Conservation (phyloP, 2,888 invertebrate species). For the Neoascia interrupta region DNA sequence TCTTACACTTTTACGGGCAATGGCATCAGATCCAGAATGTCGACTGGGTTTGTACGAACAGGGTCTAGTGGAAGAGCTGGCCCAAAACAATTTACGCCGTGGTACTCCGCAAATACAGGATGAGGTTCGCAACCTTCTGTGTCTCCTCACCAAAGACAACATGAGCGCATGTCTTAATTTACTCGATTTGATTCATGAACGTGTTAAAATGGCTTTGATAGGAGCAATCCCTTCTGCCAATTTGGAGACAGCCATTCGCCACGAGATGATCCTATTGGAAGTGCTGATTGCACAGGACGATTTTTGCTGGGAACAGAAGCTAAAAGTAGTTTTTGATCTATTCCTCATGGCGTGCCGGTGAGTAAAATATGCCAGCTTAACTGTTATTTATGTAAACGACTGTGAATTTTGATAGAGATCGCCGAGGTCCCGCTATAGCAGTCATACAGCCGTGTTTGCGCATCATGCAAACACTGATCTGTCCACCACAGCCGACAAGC, state of each 20-base stretch:
- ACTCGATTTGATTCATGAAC: conserved; percentile 86
- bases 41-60: conserved; percentile 89
- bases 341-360: conserved; percentile 88
- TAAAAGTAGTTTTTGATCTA: conserved; percentile 92
- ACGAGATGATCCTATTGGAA: conserved; percentile 93
- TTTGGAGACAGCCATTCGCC: conserved; percentile 88
- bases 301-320: conserved; percentile 95
- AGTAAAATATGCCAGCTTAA: conserved; percentile 47
- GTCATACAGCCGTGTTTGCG: conserved; percentile 95
- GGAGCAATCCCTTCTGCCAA: conserved; percentile 88
- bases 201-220: conserved; percentile 89
- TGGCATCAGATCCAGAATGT: conserved; percentile 89
- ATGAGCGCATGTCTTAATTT: conserved; percentile 85
- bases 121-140: conserved; percentile 93
- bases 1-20: conserved; percentile 91
- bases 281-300: conserved; percentile 95
- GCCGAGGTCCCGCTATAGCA: conserved; percentile 91
- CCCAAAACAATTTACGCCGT: conserved; percentile 93
- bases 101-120: conserved; percentile 92
- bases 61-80: conserved; percentile 93
- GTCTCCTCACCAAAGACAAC: conserved; percentile 93
- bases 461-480: conserved; percentile 91
- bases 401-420: conserved; percentile 78
- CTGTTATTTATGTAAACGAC: no score
- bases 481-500: conserved; percentile 82